phyloP scores from a whole-genome alignment of 1,140 invertebrate species.

The Hirudo medicinalis region DNA sequence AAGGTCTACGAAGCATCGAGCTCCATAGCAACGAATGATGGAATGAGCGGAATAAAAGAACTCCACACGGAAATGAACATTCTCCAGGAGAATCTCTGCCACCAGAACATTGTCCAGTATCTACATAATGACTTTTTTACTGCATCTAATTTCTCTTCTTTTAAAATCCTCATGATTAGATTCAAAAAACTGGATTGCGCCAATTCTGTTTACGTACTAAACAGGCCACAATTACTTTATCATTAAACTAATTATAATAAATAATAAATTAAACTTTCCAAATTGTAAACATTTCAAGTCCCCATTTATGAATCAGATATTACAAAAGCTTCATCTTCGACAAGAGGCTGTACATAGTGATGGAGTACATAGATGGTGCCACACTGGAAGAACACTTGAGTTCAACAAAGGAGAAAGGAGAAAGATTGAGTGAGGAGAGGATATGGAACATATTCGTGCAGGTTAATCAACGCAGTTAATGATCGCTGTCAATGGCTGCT shows the following conservation, averaged over 20 bases:
- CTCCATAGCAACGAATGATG: background rate
- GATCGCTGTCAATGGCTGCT: background rate
- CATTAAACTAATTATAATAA: too few relatives aligned
- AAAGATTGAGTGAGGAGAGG: conserved; percentile 35
- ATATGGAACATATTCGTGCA: conserved; percentile 42
- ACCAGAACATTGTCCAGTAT: conserved; percentile 42
- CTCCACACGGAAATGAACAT: conserved; percentile 38
- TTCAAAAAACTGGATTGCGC: too few relatives aligned
- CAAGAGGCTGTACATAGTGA: conserved; percentile 39
- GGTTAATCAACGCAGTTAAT: conserved; percentile 23
- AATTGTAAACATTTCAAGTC: conserved; percentile 13
- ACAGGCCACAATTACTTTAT: too few relatives aligned
- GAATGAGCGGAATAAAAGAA: background rate
- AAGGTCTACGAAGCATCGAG: too few relatives aligned
- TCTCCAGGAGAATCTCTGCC: conserved; percentile 39
- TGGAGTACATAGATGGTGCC: conserved; percentile 42
- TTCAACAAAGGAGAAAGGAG: conserved; percentile 40
- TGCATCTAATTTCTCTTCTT: too few relatives aligned
- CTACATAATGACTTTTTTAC: conserved; percentile 18
- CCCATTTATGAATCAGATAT: background rate
- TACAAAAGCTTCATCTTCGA: conserved; percentile 14
- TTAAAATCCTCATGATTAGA: too few relatives aligned
- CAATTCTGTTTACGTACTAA: too few relatives aligned
- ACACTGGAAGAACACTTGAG: conserved; percentile 39
- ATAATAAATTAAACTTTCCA: too few relatives aligned